Percentiles rank a stretch among this genome's conserved stretches.
phyloP scores from a whole-genome alignment of 2,797 vertebrate species.

The Gambusia yucatana region DNA sequence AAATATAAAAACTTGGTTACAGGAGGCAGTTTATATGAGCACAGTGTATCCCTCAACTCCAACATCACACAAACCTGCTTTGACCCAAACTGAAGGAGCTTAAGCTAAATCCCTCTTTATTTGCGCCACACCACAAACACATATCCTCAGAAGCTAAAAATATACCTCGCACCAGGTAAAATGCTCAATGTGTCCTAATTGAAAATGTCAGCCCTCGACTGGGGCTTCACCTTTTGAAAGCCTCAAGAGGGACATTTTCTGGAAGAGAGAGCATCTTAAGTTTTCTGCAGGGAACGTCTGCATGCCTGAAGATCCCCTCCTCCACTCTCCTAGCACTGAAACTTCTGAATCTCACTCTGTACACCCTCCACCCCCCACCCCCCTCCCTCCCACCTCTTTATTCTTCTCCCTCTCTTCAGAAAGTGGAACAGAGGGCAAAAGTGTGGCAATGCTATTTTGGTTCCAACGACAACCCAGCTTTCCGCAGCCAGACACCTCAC shows the following conservation, averaged over 20 bases:
- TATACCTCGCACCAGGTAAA: slow-evolving; percentile 49
- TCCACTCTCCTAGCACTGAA: slow-evolving; percentile 45
- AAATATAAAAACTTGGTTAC: slow-evolving; percentile 39
- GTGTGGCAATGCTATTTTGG: slow-evolving; percentile 76
- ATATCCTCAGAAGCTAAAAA: slow-evolving; percentile 60
- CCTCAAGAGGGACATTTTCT: slow-evolving; percentile 9
- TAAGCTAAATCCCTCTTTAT: slow-evolving; percentile 59
- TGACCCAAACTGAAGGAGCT: slow-evolving; percentile 47
- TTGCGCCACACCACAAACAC: slow-evolving; percentile 50
- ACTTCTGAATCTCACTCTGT: slow-evolving; percentile 41
- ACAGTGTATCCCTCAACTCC: slow-evolving; percentile 42
- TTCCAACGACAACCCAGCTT: slow-evolving; percentile 65
- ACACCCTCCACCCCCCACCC: neutral
- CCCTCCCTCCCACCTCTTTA: slow-evolving; percentile 25
- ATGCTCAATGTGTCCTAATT: neutral
- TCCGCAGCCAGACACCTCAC: slow-evolving; percentile 37
- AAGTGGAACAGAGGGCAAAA: slow-evolving; percentile 68
- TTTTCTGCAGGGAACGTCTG: slow-evolving; percentile 48
- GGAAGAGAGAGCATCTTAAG: slow-evolving; percentile 11
- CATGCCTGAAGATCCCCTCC: slow-evolving; percentile 57
- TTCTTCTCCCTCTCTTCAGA: slow-evolving; percentile 25
- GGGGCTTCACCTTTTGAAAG: neutral
- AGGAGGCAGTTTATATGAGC: slow-evolving; percentile 24
- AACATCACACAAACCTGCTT: slow-evolving; percentile 65
- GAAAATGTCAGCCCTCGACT: slow-evolving; percentile 11